Conservation (phyloP, 1,140 invertebrate species). For the Rhyacophila brunnea region DNA sequence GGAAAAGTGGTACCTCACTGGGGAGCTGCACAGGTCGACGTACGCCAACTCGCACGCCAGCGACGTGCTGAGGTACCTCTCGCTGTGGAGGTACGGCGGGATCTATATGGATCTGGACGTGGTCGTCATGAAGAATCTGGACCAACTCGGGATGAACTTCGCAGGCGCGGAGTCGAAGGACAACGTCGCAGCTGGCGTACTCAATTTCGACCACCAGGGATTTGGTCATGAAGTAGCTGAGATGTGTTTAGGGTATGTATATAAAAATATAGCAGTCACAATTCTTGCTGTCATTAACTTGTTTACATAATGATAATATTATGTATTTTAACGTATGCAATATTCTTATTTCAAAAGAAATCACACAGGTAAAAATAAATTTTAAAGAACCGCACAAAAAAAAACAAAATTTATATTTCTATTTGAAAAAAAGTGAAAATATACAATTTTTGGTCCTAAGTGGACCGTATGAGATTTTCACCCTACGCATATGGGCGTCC, state of each 20-base stretch:
- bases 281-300: no score
- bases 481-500: no score
- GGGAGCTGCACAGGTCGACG: slow-evolving; percentile 45
- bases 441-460: no score
- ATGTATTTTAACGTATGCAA: not conserved
- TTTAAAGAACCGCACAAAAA: no score
- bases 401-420: no score
- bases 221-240: slow-evolving; percentile 60
- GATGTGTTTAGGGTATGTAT: slow-evolving; percentile 52
- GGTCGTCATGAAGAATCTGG: slow-evolving; percentile 63
- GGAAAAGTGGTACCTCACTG: slow-evolving; percentile 50
- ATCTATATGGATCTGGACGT: slow-evolving; percentile 72
- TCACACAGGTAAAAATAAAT: no score
- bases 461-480: no score
- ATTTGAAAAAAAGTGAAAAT: no score
- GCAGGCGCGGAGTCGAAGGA: slow-evolving; percentile 62
- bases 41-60: slow-evolving; percentile 55
- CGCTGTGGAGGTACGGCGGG: slow-evolving; percentile 61
- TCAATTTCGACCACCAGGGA: slow-evolving; percentile 58
- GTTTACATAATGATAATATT: no score
- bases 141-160: slow-evolving; percentile 60
- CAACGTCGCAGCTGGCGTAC: slow-evolving; percentile 63
- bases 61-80: slow-evolving; percentile 56
- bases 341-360: not conserved
- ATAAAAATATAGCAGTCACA: no score